Evolutionary conservation across 2,797 vertebrate species (phyloP).

Genomic region (Anas bernieri): DNA sequence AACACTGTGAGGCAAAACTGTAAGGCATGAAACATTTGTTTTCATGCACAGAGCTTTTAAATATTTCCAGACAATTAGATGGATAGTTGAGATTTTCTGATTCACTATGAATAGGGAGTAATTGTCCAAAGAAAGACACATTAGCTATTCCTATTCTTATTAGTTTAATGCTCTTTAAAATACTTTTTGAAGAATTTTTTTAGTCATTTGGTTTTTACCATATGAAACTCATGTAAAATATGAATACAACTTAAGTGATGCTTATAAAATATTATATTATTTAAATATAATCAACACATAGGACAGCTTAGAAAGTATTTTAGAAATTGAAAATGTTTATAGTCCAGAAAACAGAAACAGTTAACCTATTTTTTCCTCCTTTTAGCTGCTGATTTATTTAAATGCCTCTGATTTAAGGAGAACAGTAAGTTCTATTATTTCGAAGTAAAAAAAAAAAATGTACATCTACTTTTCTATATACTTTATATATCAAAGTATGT

Average conservation of each 20-base stretch:
- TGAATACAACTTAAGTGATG: background rate
- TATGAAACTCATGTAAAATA: background rate
- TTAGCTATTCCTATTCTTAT: background rate
- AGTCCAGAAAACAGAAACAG: background rate
- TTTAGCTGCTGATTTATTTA: background rate
- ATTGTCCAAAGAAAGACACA: background rate
- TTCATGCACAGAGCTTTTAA: background rate
- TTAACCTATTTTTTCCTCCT: background rate
- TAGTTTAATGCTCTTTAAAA: fast-evolving
- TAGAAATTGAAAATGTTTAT: background rate
- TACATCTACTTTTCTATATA: background rate
- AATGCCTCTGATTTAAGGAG: background rate
- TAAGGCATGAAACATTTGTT: background rate
- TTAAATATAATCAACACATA: background rate
- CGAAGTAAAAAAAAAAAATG: background rate
- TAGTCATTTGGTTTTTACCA: background rate
- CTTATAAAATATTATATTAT: background rate
- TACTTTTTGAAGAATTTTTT: background rate
- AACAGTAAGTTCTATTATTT: background rate
- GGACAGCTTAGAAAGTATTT: background rate
- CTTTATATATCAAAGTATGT: too few species aligned
- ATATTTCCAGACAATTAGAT: background rate
- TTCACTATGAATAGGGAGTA: background rate
- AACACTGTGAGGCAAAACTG: background rate
- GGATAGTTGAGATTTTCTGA: background rate